Percentiles rank a stretch among this genome's conserved stretches.
phyloP scores from a whole-genome alignment of 2,113 vertebrate species.

The Aldabrachelys gigantea region DNA sequence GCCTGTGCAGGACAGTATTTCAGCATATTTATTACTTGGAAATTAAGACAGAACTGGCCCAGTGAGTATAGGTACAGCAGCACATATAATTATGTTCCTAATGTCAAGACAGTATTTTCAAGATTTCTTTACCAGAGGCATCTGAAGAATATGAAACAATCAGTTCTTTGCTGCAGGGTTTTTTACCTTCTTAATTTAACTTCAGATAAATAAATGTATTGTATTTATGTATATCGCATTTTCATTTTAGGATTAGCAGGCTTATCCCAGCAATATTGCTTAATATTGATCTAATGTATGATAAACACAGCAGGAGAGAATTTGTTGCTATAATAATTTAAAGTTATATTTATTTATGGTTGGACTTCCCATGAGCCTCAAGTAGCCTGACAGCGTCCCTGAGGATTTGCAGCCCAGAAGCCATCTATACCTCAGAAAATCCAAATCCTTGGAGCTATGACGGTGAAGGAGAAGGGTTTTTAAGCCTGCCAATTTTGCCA shows the following conservation, averaged over 20 bases:
- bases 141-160: neutral
- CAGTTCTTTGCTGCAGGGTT: neutral
- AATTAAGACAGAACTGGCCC: conserved; percentile 20
- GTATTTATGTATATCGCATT: neutral
- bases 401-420: conserved; percentile 11
- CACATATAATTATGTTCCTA: neutral
- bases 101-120: neutral
- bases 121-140: neutral
- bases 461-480: neutral
- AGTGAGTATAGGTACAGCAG: neutral
- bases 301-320: neutral
- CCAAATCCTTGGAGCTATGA: rapidly evolving
- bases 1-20: neutral
- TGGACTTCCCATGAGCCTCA: neutral
- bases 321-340: conserved; percentile 2
- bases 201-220: neutral
- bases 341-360: neutral
- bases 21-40: conserved; percentile 14
- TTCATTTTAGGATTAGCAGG: neutral
- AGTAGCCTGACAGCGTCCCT: neutral
- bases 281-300: neutral
- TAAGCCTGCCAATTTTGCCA: neutral
- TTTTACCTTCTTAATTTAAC: neutral
- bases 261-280: neutral
- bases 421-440: neutral